These are phyloP conservation scores for Sternarchorhynchus goeldii DNA, from an alignment of 2,797 vertebrate genomes.

Conservation along the genomic window DNA sequence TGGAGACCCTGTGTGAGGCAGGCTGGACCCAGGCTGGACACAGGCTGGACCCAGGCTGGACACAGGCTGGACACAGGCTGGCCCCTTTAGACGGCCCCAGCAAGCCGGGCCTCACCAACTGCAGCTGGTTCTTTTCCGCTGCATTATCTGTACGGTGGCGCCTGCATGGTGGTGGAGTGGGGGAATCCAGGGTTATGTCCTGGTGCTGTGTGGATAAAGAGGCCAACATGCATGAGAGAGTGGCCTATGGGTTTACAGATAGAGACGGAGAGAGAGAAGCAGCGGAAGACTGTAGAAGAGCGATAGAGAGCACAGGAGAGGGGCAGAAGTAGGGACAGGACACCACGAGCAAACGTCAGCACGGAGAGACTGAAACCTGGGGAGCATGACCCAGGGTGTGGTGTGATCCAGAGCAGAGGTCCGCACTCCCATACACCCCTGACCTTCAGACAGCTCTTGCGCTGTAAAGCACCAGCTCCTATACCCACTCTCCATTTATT, in stretches of 20 bases:
- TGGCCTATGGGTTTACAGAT: constrained; percentile 23
- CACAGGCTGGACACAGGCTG: too few relatives aligned
- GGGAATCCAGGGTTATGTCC: constrained; percentile 36
- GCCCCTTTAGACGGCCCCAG: too few relatives aligned
- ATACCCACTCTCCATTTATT: background rate
- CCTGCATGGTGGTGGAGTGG: constrained; percentile 32
- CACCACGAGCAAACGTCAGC: constrained; percentile 55
- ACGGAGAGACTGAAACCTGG: constrained; percentile 6
- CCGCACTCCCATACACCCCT: background rate
- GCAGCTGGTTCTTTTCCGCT: too few relatives aligned
- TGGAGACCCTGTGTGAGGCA: too few relatives aligned
- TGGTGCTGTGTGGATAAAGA: constrained; percentile 47
- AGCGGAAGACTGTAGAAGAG: constrained; percentile 60
- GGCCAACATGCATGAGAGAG: constrained; percentile 15
- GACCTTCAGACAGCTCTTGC: constrained; percentile 12
- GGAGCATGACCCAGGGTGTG: background rate
- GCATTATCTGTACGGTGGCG: constrained; percentile 52
- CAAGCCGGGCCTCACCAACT: too few relatives aligned
- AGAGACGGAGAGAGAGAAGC: constrained; percentile 51
- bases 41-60: too few relatives aligned
- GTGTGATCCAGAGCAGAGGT: constrained; percentile 27
- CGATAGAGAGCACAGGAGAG: background rate
- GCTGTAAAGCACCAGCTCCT: constrained; percentile 21
- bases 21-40: too few relatives aligned
- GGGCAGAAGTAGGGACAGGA: constrained; percentile 49